Conservation (phyloP, 2,888 invertebrate genomes). For the Agrilus mali region DNA sequence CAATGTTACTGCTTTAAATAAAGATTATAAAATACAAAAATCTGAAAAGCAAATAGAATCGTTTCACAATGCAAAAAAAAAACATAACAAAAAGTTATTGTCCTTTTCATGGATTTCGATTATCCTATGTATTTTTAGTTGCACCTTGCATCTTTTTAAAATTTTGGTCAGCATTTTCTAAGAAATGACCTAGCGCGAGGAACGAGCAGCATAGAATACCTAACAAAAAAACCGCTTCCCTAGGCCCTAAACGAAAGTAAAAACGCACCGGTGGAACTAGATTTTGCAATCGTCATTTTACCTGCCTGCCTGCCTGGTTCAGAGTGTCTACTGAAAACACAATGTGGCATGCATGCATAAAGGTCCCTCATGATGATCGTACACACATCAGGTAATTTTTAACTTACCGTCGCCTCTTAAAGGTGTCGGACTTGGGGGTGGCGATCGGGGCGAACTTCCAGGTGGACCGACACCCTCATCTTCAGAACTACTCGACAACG, state of each 20-base stretch:
- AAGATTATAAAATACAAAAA: no score
- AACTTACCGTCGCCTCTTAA: constrained; percentile 33
- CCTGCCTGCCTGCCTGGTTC: constrained; percentile 17
- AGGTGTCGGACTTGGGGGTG: constrained; percentile 29
- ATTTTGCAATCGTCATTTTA: constrained; percentile 18
- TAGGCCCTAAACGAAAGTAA: constrained; percentile 1
- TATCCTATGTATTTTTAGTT: no score
- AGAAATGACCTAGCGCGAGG: no score
- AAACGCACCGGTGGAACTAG: constrained; percentile 9
- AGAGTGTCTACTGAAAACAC: constrained; percentile 9
- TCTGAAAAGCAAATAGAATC: no score
- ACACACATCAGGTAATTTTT: constrained; percentile 20
- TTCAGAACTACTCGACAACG: constrained; percentile 33
- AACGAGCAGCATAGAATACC: no score
- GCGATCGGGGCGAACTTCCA: constrained; percentile 28
- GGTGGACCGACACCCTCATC: constrained; percentile 35
- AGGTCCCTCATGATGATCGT: constrained; percentile 11
- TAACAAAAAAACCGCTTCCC: no score
- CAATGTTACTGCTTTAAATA: no score
- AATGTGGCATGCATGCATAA: constrained; percentile 12
- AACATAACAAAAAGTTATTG: no score
- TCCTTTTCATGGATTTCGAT: no score
- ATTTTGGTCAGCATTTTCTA: no score
- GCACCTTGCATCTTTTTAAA: no score
- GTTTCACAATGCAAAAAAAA: no score